Percentiles rank a stretch among this genome's conserved stretches.
These are phyloP conservation scores for Cebus imitator DNA, from an alignment of 2,113 vertebrate genomes.

Conservation along the genomic window DNA sequence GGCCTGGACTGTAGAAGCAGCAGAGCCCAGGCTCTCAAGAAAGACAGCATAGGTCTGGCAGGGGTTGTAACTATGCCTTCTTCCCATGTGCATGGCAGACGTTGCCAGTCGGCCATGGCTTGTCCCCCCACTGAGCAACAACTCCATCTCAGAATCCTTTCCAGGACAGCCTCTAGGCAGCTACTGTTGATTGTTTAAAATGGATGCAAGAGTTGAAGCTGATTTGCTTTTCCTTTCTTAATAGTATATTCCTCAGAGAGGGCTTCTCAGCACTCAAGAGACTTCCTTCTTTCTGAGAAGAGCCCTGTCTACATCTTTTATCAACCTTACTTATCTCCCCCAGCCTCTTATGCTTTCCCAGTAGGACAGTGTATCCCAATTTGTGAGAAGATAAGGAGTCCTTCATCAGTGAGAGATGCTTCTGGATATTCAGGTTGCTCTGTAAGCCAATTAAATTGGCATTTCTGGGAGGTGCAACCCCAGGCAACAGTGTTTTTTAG, in stretches of 20 bases:
- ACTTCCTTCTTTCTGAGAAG: neutral
- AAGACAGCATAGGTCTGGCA: neutral
- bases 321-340: neutral
- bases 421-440: neutral
- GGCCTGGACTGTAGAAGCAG: neutral
- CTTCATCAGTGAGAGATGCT: neutral
- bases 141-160: neutral
- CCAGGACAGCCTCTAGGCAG: neutral
- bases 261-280: neutral
- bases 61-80: rapidly evolving
- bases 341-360: neutral
- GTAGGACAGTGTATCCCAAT: neutral
- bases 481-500: neutral
- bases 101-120: rapidly evolving
- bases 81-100: neutral
- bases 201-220: neutral
- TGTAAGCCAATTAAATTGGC: neutral
- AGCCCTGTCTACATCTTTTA: neutral
- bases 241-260: neutral
- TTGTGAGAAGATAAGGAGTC: neutral
- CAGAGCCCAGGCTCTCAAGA: neutral
- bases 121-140: neutral
- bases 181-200: neutral
- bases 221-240: neutral
- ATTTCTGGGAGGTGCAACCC: neutral